Evolutionary conservation across 1,140 invertebrate species (phyloP).

Genomic region (Pinna nobilis): DNA sequence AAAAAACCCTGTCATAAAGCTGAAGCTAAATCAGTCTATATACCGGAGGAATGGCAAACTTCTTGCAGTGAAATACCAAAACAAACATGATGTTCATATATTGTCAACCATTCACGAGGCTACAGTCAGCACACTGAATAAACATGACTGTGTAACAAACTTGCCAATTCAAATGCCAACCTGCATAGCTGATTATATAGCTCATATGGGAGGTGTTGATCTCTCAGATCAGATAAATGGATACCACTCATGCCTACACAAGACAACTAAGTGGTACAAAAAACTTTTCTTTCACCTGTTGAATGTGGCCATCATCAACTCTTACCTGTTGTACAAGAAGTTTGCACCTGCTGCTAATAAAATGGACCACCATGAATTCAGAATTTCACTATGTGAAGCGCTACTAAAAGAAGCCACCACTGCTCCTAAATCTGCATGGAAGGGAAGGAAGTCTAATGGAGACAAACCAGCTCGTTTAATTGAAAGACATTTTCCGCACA

Average conservation of each 20-base stretch:
- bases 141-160: constrained; percentile 12
- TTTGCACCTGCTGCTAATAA: no score
- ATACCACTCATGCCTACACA: neutral
- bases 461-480: no score
- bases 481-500: no score
- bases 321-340: neutral
- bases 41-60: constrained; percentile 10
- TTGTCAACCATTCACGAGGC: constrained; percentile 34
- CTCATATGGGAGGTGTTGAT: constrained; percentile 35
- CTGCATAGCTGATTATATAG: constrained; percentile 2
- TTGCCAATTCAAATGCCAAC: constrained; percentile 6
- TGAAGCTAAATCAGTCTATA: constrained; percentile 3
- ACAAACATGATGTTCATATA: constrained; percentile 41
- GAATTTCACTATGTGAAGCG: no score
- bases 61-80: constrained; percentile 18
- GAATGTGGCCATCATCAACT: neutral
- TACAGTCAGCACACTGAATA: neutral
- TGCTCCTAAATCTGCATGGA: no score
- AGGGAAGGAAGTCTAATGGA: no score
- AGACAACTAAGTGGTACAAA: constrained; percentile 1
- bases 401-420: no score
- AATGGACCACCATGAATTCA: neutral
- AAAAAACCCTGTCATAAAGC: neutral
- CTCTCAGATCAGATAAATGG: constrained; percentile 14
- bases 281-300: constrained; percentile 17